Conservation (phyloP, 2,797 vertebrate genomes). For the Natrix natrix region DNA sequence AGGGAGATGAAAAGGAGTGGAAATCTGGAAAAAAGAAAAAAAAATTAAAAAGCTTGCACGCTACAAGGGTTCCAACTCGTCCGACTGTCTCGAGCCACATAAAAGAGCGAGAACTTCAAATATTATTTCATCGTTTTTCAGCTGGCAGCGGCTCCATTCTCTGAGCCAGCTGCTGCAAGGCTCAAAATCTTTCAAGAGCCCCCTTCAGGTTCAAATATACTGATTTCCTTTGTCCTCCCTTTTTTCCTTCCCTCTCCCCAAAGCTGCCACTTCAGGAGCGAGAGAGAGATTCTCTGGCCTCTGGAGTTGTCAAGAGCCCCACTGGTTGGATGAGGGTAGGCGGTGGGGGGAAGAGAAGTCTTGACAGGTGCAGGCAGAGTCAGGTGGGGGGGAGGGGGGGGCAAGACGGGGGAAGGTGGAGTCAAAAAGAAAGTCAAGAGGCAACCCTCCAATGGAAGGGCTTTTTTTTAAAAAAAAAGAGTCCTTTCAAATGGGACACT, state of each 20-base stretch:
- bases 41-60: background rate
- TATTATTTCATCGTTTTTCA: conserved; percentile 47
- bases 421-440: background rate
- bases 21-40: background rate
- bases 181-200: background rate
- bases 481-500: background rate
- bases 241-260: background rate
- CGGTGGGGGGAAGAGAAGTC: background rate
- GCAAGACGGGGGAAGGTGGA: background rate
- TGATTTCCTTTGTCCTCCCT: conserved; percentile 3
- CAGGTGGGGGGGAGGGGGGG: background rate
- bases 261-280: background rate
- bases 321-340: too few relatives aligned
- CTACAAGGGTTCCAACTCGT: conserved; percentile 43
- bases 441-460: background rate
- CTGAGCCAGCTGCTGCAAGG: conserved; percentile 11
- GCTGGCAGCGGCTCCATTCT: background rate
- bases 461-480: background rate
- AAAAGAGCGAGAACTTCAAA: conserved; percentile 59
- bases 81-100: conserved; percentile 53
- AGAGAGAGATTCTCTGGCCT: background rate
- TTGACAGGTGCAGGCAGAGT: background rate
- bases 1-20: background rate
- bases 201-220: background rate
- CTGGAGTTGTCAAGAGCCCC: background rate